Percentiles rank a stretch among this genome's conserved stretches.
Evolutionary conservation across 2,888 invertebrate species (phyloP).

Genomic region (Ptychoptera albimana): DNA sequence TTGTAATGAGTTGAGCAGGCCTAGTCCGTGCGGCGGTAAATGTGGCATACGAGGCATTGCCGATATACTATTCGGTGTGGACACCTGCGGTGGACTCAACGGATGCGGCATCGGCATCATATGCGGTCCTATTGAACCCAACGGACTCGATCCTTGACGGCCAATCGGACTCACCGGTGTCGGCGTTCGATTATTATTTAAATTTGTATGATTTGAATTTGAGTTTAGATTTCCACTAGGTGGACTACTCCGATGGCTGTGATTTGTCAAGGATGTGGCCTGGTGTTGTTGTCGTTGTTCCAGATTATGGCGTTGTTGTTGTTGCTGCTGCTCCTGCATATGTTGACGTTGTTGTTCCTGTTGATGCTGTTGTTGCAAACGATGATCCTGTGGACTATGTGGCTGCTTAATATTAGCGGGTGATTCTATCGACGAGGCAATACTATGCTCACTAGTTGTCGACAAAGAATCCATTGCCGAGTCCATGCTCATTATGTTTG

Average conservation of each 20-base stretch:
- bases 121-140: constrained; percentile 17
- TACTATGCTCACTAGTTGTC: constrained; percentile 37
- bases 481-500: constrained; percentile 29
- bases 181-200: constrained; percentile 13
- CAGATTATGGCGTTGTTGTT: constrained; percentile 5
- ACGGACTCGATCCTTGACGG: constrained; percentile 17
- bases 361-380: constrained; percentile 9
- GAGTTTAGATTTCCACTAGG: background rate
- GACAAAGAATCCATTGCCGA: constrained; percentile 38
- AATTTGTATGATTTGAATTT: no score
- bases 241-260: constrained; percentile 7
- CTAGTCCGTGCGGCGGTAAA: constrained; percentile 68
- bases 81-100: constrained; percentile 47
- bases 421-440: constrained; percentile 31
- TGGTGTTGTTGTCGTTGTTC: constrained; percentile 10
- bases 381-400: constrained; percentile 13
- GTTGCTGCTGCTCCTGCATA: background rate
- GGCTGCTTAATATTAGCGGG: constrained; percentile 22
- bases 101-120: constrained; percentile 41
- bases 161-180: constrained; percentile 19
- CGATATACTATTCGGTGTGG: constrained; percentile 29
- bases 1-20: constrained; percentile 64
- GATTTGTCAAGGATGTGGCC: constrained; percentile 8
- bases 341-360: constrained; percentile 9
- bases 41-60: constrained; percentile 48